Percentiles rank a stretch among this genome's conserved stretches.
phyloP scores from a whole-genome alignment of 2,797 vertebrate species.

The Liparis tanakae region DNA sequence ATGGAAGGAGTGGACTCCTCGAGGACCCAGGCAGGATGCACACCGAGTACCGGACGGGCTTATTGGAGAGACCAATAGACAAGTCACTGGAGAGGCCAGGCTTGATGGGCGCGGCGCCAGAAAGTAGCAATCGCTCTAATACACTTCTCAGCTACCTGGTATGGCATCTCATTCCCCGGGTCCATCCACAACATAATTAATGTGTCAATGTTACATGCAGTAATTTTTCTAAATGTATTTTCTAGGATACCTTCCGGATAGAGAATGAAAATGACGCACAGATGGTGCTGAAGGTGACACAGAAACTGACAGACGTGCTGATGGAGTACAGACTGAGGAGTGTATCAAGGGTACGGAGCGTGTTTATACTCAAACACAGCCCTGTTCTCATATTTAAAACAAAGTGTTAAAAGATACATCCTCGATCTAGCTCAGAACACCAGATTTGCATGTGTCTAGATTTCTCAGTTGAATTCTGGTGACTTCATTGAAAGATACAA shows the following conservation, averaged over 20 bases:
- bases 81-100: constrained; percentile 54
- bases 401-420: not conserved
- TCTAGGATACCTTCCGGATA: constrained; percentile 87
- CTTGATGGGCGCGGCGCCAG: constrained; percentile 65
- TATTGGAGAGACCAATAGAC: constrained; percentile 44
- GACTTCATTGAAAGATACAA: not conserved
- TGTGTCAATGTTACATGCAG: not conserved
- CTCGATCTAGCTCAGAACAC: not conserved
- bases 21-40: constrained; percentile 58
- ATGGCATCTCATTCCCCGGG: constrained; percentile 8
- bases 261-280: constrained; percentile 88
- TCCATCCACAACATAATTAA: not conserved
- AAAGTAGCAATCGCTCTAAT: constrained; percentile 65
- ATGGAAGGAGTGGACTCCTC: constrained; percentile 52
- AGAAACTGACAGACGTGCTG: constrained; percentile 87
- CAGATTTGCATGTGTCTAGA: not conserved
- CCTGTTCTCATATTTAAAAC: not conserved
- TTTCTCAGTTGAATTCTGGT: not conserved
- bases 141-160: constrained; percentile 83
- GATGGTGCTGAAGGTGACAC: constrained; percentile 89
- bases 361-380: not conserved
- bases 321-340: constrained; percentile 88
- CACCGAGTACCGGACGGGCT: constrained; percentile 50
- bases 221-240: constrained; percentile 28
- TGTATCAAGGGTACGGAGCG: constrained; percentile 72